Percentiles rank a stretch among this genome's conserved stretches.
Evolutionary conservation across 2,113 vertebrate genomes (phyloP).

Genomic region (Eurypyga helias): DNA sequence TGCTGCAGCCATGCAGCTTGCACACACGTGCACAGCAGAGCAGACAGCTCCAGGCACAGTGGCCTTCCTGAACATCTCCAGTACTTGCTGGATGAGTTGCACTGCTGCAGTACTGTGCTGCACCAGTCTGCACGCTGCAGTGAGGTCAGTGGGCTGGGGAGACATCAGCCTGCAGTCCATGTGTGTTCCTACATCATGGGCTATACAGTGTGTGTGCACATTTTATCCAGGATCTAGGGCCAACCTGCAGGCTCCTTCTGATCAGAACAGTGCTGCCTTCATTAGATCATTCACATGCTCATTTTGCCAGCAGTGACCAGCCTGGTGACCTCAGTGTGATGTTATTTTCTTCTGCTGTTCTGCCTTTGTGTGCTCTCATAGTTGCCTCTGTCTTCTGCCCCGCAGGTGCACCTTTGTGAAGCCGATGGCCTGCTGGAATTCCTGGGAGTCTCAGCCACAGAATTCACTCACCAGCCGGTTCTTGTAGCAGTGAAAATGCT

Average conservation of each 20-base stretch:
- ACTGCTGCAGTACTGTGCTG: not conserved
- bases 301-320: not conserved
- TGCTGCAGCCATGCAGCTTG: not conserved
- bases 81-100: not conserved
- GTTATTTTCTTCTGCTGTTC: not conserved
- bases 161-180: not conserved
- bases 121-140: rapidly evolving
- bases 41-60: not conserved
- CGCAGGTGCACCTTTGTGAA: slow-evolving; percentile 96
- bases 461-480: slow-evolving; percentile 79
- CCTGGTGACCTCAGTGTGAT: not conserved
- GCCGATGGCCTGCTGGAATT: slow-evolving; percentile 87
- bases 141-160: rapidly evolving
- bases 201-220: rapidly evolving
- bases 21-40: not conserved
- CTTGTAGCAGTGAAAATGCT: slow-evolving; percentile 97
- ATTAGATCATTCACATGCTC: not conserved
- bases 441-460: slow-evolving; percentile 70
- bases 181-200: rapidly evolving
- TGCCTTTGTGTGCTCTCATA: not conserved
- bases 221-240: not conserved
- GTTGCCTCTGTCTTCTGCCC: not conserved
- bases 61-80: not conserved
- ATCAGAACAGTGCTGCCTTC: not conserved
- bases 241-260: not conserved